Evolutionary conservation across 1,140 invertebrate genomes (phyloP).

Genomic region (Brachionus manjavacas): DNA sequence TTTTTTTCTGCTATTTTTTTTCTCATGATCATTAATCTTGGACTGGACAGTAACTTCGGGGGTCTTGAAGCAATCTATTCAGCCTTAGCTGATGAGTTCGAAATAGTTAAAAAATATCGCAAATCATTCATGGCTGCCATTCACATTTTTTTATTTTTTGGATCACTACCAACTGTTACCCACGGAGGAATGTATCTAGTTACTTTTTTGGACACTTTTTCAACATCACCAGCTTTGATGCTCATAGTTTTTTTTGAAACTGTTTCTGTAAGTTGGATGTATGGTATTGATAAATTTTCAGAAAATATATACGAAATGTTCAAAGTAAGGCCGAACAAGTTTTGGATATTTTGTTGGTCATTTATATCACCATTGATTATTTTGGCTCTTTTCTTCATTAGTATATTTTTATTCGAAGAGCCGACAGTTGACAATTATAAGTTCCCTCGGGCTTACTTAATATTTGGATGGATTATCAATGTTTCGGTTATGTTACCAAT

Average conservation of each 20-base stretch:
- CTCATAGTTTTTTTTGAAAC: slow-evolving; percentile 24
- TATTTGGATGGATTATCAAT: slow-evolving; percentile 36
- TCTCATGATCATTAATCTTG: slow-evolving; percentile 77
- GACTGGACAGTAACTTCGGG: slow-evolving; percentile 31
- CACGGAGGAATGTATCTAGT: slow-evolving; percentile 38
- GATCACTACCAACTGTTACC: slow-evolving; percentile 33
- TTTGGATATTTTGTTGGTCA: slow-evolving; percentile 29
- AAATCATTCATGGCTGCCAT: slow-evolving; percentile 4
- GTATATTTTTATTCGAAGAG: not conserved
- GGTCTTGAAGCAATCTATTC: slow-evolving; percentile 39
- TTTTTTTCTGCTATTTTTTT: slow-evolving; percentile 82
- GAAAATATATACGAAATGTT: slow-evolving; percentile 24
- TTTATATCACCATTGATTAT: slow-evolving; percentile 19
- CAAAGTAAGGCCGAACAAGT: not conserved
- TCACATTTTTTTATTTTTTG: not conserved
- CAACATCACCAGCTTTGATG: slow-evolving; percentile 37
- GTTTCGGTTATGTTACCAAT: slow-evolving; percentile 30
- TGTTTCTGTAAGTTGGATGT: slow-evolving; percentile 30
- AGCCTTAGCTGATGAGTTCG: slow-evolving; percentile 5
- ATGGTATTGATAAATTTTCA: slow-evolving; percentile 1
- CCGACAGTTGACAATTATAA: not conserved
- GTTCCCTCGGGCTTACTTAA: not conserved
- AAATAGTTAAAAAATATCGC: not conserved
- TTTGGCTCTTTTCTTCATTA: slow-evolving; percentile 10
- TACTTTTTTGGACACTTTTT: slow-evolving; percentile 28